These are phyloP conservation scores for Chroicocephalus ridibundus DNA, from an alignment of 2,113 vertebrate genomes.

Conservation along the genomic window DNA sequence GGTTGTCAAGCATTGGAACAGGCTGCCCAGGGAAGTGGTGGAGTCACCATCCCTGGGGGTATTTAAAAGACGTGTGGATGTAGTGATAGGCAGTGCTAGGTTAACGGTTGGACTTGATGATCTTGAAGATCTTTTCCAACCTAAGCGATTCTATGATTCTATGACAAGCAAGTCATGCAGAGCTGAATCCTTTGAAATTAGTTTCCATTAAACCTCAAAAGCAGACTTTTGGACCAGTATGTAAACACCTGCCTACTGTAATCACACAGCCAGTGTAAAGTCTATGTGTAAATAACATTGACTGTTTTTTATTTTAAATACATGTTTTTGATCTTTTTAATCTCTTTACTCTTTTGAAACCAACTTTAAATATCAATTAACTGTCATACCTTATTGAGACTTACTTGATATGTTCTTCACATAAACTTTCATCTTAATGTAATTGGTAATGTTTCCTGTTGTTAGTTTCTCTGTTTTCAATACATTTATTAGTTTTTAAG, in stretches of 20 bases:
- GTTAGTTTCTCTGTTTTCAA: background rate
- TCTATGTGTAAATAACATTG: background rate
- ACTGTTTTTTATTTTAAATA: background rate
- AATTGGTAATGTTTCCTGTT: background rate
- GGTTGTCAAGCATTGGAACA: background rate
- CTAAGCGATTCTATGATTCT: background rate
- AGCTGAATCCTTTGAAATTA: background rate
- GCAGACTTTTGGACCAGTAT: background rate
- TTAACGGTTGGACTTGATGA: background rate
- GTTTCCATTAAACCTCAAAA: background rate
- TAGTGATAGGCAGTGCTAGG: background rate
- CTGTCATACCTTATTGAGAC: background rate
- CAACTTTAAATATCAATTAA: background rate
- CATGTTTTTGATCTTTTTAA: background rate
- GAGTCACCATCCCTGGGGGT: background rate
- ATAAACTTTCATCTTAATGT: background rate
- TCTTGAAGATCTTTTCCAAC: background rate
- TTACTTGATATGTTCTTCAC: background rate
- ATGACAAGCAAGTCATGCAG: background rate
- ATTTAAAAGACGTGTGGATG: background rate
- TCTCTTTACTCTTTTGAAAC: background rate
- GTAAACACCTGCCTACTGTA: background rate
- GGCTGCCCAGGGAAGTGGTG: background rate
- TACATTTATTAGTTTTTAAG: background rate
- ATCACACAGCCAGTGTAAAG: background rate